Percentiles rank a stretch among this genome's conserved stretches.
Conservation (phyloP, 2,797 vertebrate genomes). For the Oryzias sinensis region DNA sequence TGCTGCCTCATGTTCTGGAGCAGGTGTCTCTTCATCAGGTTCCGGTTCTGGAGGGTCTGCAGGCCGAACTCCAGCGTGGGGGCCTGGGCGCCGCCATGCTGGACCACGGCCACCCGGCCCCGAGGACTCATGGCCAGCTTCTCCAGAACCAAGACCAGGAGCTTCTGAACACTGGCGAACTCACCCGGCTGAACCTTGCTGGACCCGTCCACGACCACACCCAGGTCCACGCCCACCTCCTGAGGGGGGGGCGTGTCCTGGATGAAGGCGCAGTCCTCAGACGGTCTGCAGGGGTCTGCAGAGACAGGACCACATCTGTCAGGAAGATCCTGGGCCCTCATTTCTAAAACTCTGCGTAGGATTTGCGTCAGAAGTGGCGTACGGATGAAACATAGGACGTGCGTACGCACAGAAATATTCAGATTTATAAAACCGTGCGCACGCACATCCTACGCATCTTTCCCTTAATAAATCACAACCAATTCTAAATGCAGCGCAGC, state of each 20-base stretch:
- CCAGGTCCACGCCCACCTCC: conserved; percentile 78
- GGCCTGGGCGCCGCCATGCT: background rate
- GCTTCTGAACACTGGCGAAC: conserved; percentile 73
- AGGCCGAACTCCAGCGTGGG: conserved; percentile 30
- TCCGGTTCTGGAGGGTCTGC: conserved; percentile 39
- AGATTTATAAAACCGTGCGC: too few species aligned
- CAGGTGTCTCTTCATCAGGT: conserved; percentile 78
- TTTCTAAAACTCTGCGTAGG: too few species aligned
- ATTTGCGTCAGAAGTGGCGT: too few species aligned
- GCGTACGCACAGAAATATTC: too few species aligned
- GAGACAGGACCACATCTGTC: background rate
- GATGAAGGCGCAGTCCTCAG: conserved; percentile 54
- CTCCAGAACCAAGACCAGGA: conserved; percentile 77
- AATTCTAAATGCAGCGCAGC: too few species aligned
- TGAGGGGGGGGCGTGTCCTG: conserved; percentile 39
- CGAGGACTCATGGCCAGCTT: conserved; percentile 74
- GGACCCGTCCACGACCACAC: conserved; percentile 82
- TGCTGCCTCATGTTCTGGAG: conserved; percentile 62
- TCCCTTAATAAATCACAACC: too few species aligned
- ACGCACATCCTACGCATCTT: too few species aligned
- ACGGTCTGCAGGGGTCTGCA: conserved; percentile 82
- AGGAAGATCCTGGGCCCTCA: background rate
- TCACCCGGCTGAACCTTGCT: conserved; percentile 66
- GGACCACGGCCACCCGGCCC: conserved; percentile 66
- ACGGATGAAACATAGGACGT: too few species aligned